phyloP scores from a whole-genome alignment of 2,888 invertebrate species.

The Rhamnusium bicolor region DNA sequence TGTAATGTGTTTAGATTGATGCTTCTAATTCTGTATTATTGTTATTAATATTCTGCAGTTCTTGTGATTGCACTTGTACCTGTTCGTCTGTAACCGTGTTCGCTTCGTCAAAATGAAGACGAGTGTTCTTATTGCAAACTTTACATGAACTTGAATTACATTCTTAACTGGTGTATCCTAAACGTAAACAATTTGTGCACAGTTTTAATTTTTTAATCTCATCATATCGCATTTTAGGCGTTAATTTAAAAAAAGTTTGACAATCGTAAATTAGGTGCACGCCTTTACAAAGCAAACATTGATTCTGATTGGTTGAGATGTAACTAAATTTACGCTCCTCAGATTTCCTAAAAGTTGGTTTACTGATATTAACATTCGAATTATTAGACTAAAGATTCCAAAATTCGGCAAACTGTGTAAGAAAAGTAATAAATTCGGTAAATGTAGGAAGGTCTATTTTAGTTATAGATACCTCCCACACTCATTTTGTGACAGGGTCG shows the following conservation, averaged over 20 bases:
- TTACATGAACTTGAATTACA: constrained; percentile 12
- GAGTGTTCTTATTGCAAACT: not conserved
- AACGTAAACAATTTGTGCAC: constrained; percentile 31
- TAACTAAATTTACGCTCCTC: not conserved
- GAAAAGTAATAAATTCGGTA: not conserved
- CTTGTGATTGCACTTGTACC: not conserved
- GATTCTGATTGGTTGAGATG: not conserved
- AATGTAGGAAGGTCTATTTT: not conserved
- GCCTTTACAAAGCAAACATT: constrained; percentile 2
- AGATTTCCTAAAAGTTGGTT: not conserved
- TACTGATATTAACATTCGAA: not conserved
- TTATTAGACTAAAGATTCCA: not conserved
- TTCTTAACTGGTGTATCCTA: constrained; percentile 2
- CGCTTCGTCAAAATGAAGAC: not conserved
- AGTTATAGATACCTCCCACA: not conserved
- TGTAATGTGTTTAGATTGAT: not conserved
- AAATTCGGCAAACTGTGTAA: constrained; percentile 1
- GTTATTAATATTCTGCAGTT: not conserved
- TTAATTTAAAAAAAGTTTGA: not conserved
- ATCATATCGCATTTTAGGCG: not conserved
- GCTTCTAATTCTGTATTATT: not conserved
- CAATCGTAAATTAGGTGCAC: constrained; percentile 10
- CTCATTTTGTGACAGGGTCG: not conserved
- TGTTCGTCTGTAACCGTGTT: not conserved
- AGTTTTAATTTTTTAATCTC: constrained; percentile 25